Evolutionary conservation across 2,888 invertebrate genomes (phyloP).

Genomic region (Epistrophe eligans): DNA sequence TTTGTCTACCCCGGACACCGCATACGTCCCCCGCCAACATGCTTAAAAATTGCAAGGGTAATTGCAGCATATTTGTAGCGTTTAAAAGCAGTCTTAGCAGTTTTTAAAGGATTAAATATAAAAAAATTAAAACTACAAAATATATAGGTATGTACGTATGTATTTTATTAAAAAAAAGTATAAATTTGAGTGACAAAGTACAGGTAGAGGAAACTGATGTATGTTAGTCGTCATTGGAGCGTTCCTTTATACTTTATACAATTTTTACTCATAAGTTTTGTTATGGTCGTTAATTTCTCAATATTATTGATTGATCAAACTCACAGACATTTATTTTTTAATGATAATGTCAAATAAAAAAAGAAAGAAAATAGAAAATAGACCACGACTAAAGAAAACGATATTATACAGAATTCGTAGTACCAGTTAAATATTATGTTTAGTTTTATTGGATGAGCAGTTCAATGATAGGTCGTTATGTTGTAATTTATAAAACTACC

Average conservation of each 20-base stretch:
- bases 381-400: neutral
- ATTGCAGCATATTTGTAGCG: no score
- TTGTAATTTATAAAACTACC: constrained; percentile 25
- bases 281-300: neutral
- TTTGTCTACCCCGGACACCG: no score
- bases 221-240: neutral
- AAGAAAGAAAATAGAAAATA: neutral
- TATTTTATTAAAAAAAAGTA: no score
- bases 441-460: constrained; percentile 14
- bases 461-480: constrained; percentile 42
- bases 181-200: no score
- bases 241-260: neutral
- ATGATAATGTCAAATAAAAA: neutral
- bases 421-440: neutral
- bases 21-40: no score
- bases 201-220: no score
- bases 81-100: no score
- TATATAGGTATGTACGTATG: no score
- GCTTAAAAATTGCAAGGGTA: no score
- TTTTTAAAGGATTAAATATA: no score
- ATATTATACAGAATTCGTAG: neutral
- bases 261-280: neutral
- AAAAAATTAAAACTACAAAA: no score
- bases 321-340: neutral
- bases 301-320: neutral